Evolutionary conservation across 2,888 invertebrate species (phyloP), one percentile per base, ranked within the genome.

Genomic region (Spodoptera picta): DNA sequence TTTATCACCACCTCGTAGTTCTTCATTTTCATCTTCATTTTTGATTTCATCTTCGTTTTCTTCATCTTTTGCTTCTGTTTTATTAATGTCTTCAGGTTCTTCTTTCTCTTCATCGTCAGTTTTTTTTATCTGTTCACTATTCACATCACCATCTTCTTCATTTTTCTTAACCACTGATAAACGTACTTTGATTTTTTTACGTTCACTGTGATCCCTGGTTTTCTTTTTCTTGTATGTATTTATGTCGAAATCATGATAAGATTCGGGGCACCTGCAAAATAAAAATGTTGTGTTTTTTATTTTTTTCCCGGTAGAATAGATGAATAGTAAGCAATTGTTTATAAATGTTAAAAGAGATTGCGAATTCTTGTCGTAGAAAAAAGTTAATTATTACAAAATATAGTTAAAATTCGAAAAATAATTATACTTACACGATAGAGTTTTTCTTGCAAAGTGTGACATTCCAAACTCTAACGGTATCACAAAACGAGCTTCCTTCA

Each of bases 401-500:
- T 36, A 2, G 36, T 9, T 9, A 7, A 5, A 36, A 9, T 36
- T 6, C 9, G 36, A 12, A 10, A 42, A 14, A 27, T 7, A 0
- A 12, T 27, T 12, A 46, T 65, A 86, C 90, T 87, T 50, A 91
- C 91, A 86, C 87, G 4, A 91, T 78, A 7, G 69, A 55, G 3
- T 73, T 36, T 44, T 83, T 89, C 60, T 83, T 86, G 0, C 75
- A 67, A 3, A 83, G 78, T 48, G 73, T 79, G 6, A 90, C 87
- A 12, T 60, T 79, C 83, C 83, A 85, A 2, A 87, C 49, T 10
- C 81, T 72, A 36, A 91, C 83, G 43, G 80, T 80, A 63, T 92
- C 91, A 51, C 91, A 91, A 69, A 82, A 92, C 3, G 86, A 85
- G 55, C 88, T 90, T 31, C 77, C 75, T 14, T 91, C 90, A 1